These are phyloP conservation scores for Lordiphosa clarofinis DNA, from an alignment of 1,140 invertebrate species.

Conservation along the genomic window DNA sequence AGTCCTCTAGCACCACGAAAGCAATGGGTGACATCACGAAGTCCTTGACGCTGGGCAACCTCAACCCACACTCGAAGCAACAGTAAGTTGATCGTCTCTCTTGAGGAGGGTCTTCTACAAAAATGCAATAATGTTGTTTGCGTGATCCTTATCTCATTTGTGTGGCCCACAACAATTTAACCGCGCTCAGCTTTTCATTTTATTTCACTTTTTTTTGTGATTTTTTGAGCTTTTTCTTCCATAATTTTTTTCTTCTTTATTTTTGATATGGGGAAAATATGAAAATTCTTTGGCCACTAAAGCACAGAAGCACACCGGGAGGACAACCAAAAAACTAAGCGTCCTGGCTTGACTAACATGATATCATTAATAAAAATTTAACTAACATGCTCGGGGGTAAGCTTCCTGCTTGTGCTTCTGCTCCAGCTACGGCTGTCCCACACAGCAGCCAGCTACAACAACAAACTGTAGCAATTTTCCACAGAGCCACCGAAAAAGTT, in stretches of 20 bases:
- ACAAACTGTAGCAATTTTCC: constrained; percentile 19
- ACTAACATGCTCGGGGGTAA: constrained; percentile 44
- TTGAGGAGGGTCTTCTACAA: no score
- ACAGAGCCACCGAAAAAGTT: constrained; percentile 11
- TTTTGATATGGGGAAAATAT: constrained; percentile 19
- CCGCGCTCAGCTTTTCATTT: no score
- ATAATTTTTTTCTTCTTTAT: not conserved
- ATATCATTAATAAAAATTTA: constrained; percentile 68
- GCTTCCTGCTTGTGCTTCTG: not conserved
- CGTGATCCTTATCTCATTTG: no score
- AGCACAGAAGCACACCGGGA: not conserved
- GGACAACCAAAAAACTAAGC: constrained; percentile 4
- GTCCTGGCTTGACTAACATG: constrained; percentile 42
- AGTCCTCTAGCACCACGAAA: no score
- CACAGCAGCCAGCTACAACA: constrained; percentile 1
- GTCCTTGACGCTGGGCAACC: no score
- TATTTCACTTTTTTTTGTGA: no score
- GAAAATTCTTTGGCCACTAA: constrained; percentile 11
- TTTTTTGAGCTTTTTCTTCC: no score
- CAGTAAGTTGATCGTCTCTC: no score
- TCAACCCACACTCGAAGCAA: no score
- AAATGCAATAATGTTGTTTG: no score
- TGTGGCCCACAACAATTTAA: no score
- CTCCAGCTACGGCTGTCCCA: not conserved
- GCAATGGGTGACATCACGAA: no score